Evolutionary conservation across 1,140 invertebrate species (phyloP).

Genomic region (Physella acuta): DNA sequence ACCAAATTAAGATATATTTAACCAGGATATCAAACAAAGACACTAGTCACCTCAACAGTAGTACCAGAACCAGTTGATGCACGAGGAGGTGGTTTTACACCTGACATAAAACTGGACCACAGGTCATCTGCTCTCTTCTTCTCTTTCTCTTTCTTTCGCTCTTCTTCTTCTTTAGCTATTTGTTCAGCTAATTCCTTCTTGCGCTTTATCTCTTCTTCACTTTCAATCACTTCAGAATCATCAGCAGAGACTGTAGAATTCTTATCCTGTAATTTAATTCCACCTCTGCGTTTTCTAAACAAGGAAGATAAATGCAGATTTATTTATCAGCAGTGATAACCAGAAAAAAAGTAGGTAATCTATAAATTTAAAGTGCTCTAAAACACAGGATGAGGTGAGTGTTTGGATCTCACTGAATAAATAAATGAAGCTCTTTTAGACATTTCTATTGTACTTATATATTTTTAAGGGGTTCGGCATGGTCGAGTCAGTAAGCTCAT

Average conservation of each 20-base stretch:
- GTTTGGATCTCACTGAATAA: too few relatives aligned
- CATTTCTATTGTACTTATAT: too few relatives aligned
- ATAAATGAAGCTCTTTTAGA: too few relatives aligned
- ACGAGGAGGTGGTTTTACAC: constrained; percentile 40
- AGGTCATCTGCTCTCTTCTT: constrained; percentile 51
- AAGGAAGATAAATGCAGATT: background rate
- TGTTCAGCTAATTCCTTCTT: constrained; percentile 38
- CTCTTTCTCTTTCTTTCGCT: constrained; percentile 42
- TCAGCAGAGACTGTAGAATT: background rate
- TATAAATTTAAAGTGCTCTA: background rate
- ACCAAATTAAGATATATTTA: background rate
- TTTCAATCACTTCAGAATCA: constrained; percentile 26
- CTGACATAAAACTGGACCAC: constrained; percentile 55
- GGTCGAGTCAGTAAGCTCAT: too few relatives aligned
- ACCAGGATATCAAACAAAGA: background rate
- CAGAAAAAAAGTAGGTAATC: background rate
- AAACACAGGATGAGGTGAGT: too few relatives aligned
- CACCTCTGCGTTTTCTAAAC: constrained; percentile 46
- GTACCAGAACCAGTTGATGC: background rate
- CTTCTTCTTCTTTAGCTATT: constrained; percentile 37
- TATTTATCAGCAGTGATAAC: background rate
- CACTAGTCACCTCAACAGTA: too few relatives aligned
- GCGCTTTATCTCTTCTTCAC: constrained; percentile 30
- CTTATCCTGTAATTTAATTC: constrained; percentile 40
- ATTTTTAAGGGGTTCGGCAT: too few relatives aligned